Evolutionary conservation across 2,113 vertebrate species (phyloP), one percentile per base, ranked within the genome.

Genomic region (Elephas maximus): DNA sequence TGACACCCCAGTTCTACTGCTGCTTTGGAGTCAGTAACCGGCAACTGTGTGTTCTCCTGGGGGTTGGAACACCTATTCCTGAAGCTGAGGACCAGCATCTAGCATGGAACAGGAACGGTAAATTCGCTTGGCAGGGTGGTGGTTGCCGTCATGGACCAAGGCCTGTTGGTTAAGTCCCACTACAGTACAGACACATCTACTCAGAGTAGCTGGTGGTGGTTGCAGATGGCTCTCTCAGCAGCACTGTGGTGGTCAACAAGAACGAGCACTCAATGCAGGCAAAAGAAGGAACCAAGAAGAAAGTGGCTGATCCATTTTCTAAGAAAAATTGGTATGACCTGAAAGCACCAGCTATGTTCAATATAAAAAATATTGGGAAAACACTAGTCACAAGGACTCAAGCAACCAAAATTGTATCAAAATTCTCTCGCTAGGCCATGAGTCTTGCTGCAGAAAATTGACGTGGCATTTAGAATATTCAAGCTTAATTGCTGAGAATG

Each of bases 141-240:
- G 73, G 53, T 51, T 37, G 17, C 8, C 11, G 33, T 30, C 23
- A 62, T 5, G 62, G 71, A 84, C 24, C 2, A 9, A 83, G 33
- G 10, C 9, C 26, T 69, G 15, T 53, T 57, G 17, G 44, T 17
- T 0, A 1, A 65, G 45, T 45, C 67, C 60, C 57, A 18, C 20
- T n/a, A 28, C 6, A 44, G 15, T 18, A 33, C 21, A 67, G 7
- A 26, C 26, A 24, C 5, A 4, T 14, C 26, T 84, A 7, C 24
- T 33, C 24, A 0, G 3, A 79, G 21, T 9, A 14, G 18, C 51
- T 37, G 11, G 3, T 30, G 15, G 15, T 37, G 24, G 21, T 1
- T n/a, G 37, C 0, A 0, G 33, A 28, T 0, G 1, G 41, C 5
- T 8, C 48, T 77, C 30, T 89, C 69, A 30, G 48, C 11, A 53